Conservation (phyloP, 1,140 invertebrate genomes). For the Diplogasteroides magnus region DNA sequence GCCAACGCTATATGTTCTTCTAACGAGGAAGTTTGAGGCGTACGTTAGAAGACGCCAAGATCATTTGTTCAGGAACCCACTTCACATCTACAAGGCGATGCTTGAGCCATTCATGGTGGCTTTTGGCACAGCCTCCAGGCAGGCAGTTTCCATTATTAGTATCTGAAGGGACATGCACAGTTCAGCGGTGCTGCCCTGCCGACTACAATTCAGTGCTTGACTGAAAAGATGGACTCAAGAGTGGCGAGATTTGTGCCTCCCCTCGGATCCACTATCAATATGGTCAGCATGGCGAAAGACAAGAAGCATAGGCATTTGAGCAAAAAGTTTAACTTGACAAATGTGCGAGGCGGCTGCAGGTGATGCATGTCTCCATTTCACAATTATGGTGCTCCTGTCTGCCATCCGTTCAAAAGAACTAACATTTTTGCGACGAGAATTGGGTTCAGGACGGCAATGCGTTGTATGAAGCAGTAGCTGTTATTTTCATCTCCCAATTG, state of each 20-base stretch:
- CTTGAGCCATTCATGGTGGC: constrained; percentile 80
- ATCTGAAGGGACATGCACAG: constrained; percentile 5
- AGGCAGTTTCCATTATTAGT: neutral
- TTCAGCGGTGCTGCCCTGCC: constrained; percentile 83
- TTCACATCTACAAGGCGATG: constrained; percentile 75
- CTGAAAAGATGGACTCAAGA: constrained; percentile 81
- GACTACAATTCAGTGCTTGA: constrained; percentile 85
- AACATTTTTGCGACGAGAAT: no score
- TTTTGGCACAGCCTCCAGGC: constrained; percentile 76
- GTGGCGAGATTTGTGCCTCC: constrained; percentile 71
- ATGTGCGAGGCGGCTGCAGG: no score
- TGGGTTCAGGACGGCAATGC: constrained; percentile 62
- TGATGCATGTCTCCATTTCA: no score
- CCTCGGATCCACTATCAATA: constrained; percentile 65
- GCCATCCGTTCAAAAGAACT: no score
- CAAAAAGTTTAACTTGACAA: no score
- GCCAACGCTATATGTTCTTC: constrained; percentile 75
- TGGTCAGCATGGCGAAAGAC: no score
- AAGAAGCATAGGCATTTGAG: no score
- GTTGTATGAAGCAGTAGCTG: constrained; percentile 61
- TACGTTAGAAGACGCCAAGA: no score
- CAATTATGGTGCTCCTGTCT: no score
- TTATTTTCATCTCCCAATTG: constrained; percentile 65
- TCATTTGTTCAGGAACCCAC: no score
- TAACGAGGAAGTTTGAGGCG: constrained; percentile 75